Conservation (phyloP, 2,113 vertebrate species). For the Dolichotis patagonum region DNA sequence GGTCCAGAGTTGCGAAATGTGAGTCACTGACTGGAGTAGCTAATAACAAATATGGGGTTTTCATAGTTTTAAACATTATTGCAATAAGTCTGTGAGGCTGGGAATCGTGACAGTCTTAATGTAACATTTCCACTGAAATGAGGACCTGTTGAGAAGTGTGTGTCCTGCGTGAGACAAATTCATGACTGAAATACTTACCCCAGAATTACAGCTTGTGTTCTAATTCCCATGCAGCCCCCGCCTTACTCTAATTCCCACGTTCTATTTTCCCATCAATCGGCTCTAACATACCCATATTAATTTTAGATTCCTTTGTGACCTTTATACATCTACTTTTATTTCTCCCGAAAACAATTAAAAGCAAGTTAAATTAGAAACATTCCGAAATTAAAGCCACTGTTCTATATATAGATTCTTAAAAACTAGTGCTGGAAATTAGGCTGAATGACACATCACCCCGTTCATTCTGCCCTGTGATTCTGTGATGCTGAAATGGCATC, state of each 20-base stretch:
- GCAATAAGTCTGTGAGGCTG: conserved; percentile 65
- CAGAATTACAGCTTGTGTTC: conserved; percentile 51
- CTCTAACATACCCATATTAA: conserved; percentile 41
- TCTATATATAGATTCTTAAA: conserved; percentile 59
- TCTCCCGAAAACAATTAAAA: conserved; percentile 68
- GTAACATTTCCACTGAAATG: conserved; percentile 75
- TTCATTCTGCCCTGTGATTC: neutral
- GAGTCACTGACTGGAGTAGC: conserved; percentile 57
- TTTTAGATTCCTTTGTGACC: conserved; percentile 72
- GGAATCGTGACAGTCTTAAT: conserved; percentile 46
- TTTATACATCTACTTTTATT: conserved; percentile 64
- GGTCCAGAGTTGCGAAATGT: conserved; percentile 54
- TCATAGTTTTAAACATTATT: conserved; percentile 1
- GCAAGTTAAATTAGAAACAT: conserved; percentile 60
- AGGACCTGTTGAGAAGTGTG: neutral
- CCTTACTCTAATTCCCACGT: conserved; percentile 71
- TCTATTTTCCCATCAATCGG: conserved; percentile 69
- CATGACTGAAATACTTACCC: neutral
- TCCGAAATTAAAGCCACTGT: conserved; percentile 58
- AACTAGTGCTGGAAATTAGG: conserved; percentile 52
- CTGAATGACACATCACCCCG: conserved; percentile 44
- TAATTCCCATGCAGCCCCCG: conserved; percentile 51
- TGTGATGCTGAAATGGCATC: neutral
- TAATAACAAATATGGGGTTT: neutral
- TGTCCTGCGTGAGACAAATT: conserved; percentile 46